phyloP scores from a whole-genome alignment of 2,888 invertebrate species.

The Leucoptera coffeella region DNA sequence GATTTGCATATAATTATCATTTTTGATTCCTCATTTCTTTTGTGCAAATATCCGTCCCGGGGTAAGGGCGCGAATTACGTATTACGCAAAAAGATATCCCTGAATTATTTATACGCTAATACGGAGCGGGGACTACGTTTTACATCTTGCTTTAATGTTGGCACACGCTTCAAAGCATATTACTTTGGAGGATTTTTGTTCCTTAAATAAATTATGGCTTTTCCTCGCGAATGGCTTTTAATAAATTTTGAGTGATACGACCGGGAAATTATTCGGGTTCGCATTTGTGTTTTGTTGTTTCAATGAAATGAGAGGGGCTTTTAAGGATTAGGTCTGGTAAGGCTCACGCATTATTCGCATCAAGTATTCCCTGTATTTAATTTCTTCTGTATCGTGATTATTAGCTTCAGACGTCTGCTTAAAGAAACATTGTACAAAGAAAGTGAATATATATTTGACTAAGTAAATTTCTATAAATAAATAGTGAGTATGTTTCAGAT shows the following conservation, averaged over 20 bases:
- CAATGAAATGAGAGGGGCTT: conserved; percentile 26
- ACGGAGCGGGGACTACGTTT: conserved; percentile 14
- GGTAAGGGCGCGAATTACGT: conserved; percentile 49
- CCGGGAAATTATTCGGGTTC: conserved; percentile 22
- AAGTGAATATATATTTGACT: too few species aligned
- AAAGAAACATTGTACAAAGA: too few species aligned
- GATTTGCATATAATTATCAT: conserved; percentile 55
- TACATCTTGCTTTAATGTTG: conserved; percentile 22
- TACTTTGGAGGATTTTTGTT: conserved; percentile 46
- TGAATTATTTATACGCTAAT: conserved; percentile 49
- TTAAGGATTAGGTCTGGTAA: too few species aligned
- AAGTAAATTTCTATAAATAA: too few species aligned
- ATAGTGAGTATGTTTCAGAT: too few species aligned
- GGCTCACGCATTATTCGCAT: too few species aligned
- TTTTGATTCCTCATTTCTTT: conserved; percentile 54
- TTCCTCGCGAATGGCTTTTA: conserved; percentile 43
- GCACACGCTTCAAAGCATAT: conserved; percentile 43
- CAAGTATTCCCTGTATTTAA: too few species aligned
- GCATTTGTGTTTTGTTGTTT: conserved; percentile 20
- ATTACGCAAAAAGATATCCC: conserved; percentile 44
- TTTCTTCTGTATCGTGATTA: too few species aligned
- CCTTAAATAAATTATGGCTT: conserved; percentile 47
- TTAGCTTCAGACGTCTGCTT: too few species aligned
- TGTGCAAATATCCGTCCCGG: conserved; percentile 46
- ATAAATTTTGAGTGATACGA: conserved; percentile 35